Conservation (phyloP, 1,140 invertebrate species). For the Chionoecetes opilio region DNA sequence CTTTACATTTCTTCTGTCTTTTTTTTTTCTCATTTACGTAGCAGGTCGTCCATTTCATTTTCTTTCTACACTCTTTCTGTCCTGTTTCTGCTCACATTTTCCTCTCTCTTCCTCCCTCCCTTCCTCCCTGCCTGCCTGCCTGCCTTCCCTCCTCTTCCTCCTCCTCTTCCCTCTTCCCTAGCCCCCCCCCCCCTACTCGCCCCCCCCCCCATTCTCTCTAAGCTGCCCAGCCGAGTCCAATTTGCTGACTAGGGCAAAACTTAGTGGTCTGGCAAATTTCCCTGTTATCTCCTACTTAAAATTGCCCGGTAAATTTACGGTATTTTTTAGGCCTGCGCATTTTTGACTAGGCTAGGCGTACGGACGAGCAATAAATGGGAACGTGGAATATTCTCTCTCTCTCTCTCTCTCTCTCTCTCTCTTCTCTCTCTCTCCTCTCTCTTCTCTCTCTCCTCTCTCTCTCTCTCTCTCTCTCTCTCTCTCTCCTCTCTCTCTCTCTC, state of each 20-base stretch:
- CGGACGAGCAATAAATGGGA: conserved; percentile 28
- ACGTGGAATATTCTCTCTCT: conserved; percentile 28
- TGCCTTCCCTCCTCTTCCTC: background rate
- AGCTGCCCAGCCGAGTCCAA: conserved; percentile 7
- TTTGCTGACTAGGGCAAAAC: conserved; percentile 46
- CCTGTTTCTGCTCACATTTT: background rate
- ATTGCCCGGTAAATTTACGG: conserved; percentile 54
- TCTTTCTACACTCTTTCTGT: conserved; percentile 9
- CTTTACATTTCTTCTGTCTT: background rate
- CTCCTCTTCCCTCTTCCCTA: background rate
- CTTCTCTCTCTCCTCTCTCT: background rate
- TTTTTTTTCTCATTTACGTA: background rate
- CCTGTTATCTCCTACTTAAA: conserved; percentile 21
- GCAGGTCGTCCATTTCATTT: conserved; percentile 12
- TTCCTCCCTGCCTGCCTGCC: background rate
- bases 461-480: conserved; percentile 31
- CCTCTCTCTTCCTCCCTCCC: background rate
- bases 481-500: too few relatives aligned
- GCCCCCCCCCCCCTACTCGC: background rate
- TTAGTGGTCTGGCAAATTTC: conserved; percentile 9
- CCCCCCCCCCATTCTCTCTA: background rate
- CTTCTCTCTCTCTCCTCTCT: background rate
- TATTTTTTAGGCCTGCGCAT: background rate
- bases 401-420: background rate
- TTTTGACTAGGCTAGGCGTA: conserved; percentile 17